A percentile compares a stretch with the other conserved stretches of the same genome.
phyloP scores from a whole-genome alignment of 2,888 invertebrate genomes.

The Argyra leucocephala region DNA sequence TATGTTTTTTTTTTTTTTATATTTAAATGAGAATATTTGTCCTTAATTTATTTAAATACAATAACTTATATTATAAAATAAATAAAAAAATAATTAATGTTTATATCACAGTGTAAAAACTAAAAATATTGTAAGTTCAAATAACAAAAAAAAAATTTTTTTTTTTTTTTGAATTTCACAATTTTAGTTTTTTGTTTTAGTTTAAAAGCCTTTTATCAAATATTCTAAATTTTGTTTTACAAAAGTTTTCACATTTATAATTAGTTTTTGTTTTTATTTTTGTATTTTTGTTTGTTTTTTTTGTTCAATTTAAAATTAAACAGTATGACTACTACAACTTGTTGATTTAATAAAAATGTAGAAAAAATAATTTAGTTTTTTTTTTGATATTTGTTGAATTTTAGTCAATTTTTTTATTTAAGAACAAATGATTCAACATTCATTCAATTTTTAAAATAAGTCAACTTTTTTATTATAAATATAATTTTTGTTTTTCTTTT shows the following conservation, averaged over 20 bases:
- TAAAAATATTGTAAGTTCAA: background rate
- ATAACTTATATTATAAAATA: too few species aligned
- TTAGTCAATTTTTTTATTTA: too few species aligned
- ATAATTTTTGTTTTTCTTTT: background rate
- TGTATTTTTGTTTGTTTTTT: background rate
- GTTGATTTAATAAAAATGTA: too few species aligned
- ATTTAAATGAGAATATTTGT: background rate
- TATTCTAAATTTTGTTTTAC: background rate
- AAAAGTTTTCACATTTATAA: background rate
- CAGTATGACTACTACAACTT: too few species aligned
- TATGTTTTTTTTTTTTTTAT: background rate
- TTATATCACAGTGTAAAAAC: background rate
- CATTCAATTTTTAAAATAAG: too few species aligned
- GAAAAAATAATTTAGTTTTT: too few species aligned
- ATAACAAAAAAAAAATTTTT: background rate
- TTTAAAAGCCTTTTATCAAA: background rate
- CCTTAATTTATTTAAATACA: too few species aligned
- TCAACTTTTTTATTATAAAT: background rate
- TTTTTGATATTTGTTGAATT: too few species aligned
- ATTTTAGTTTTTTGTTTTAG: background rate
- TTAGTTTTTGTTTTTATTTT: background rate
- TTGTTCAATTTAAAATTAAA: background rate
- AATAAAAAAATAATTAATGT: background rate
- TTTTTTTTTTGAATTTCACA: background rate
- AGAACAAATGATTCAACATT: too few species aligned